Base-by-base conservation (phyloP, 2,888 invertebrate genomes). In the Phengaris alcon region DNA sequence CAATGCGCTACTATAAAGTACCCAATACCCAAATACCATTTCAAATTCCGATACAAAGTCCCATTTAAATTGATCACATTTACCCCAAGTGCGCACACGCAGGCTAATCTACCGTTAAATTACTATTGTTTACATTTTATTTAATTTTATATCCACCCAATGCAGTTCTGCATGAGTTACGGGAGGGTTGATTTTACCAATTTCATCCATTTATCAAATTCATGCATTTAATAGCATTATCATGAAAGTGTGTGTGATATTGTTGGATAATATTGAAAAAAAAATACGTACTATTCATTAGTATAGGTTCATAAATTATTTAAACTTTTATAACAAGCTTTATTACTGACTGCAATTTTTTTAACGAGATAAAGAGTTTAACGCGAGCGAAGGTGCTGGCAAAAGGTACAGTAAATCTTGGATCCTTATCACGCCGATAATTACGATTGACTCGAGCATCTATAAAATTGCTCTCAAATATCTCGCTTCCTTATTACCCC, bases 41-140 rank as follows among this genome's bases (percentile, higher is more conserved):
- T 64, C 35, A 64, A 64, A 64, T 64, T 64, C 64, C 64, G 35
- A 64, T 64, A 44, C 48, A 44, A 52, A 52, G 35, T 52, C 7
- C 70, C 57, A 44, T 59, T 35, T 9, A 68, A 73, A 75, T 51
- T 52, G 48, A 68, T 75, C 74, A 68, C 68, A 59, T 74, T 68
- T 54, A 12, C 55, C 75, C 15, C n/a, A 73, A 72, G 35, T 86
- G 87, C 88, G 88, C 85, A 83, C 84, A 77, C 87, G 86, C 88
- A 87, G 86, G 86, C 86, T 84, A 88, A 88, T 89, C 83, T 90
- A 91, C 86, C 92, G 91, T 84, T 86, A 92, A 93, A 93, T 92
- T 90, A 83, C 86, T 86, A 88, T 90, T 90, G 90, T 91, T 91
- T 90, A 91, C 88, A 85, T 90, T 90, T 86, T 85, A 76, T 73